A percentile compares a stretch with the other conserved stretches of the same genome.
These are phyloP conservation scores for Dipodomys spectabilis DNA, from an alignment of 2,113 vertebrate genomes.

Conservation along the genomic window DNA sequence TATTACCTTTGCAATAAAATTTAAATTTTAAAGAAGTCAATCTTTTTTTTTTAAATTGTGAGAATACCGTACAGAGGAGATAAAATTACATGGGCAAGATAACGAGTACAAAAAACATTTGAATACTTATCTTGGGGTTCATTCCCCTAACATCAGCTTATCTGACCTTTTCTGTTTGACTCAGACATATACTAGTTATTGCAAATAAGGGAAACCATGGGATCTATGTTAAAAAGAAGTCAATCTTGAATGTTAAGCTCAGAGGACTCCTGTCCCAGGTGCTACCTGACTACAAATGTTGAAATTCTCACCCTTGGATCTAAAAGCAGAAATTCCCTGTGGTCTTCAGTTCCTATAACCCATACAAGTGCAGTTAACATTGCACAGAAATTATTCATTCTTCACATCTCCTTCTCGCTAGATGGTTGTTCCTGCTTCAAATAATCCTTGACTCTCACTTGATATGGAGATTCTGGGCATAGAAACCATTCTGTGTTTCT, in stretches of 20 bases:
- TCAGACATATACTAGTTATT: no score
- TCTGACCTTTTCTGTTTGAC: no score
- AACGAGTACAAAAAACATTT: no score
- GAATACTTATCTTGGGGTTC: no score
- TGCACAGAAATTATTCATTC: constrained; percentile 1
- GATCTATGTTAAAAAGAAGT: neutral
- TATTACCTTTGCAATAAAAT: no score
- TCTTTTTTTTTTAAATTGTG: neutral
- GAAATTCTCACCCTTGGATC: constrained; percentile 25
- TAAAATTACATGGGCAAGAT: no score
- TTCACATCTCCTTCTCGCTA: neutral
- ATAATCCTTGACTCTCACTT: constrained; percentile 25
- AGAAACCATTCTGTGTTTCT: neutral
- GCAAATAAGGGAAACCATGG: no score
- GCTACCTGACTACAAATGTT: neutral
- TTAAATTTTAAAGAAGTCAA: neutral
- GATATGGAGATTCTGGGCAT: neutral
- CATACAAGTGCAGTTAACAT: neutral
- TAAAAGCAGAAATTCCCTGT: constrained; percentile 52
- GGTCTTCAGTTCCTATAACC: neutral
- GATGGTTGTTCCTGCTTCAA: neutral
- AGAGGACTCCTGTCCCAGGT: neutral
- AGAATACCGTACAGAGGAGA: no score
- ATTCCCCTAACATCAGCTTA: no score
- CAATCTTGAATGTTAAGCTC: constrained; percentile 38